Evolutionary conservation across 2,888 invertebrate species (phyloP), one percentile per base, ranked within the genome.

Genomic region (Trileptium ribeirensis): DNA sequence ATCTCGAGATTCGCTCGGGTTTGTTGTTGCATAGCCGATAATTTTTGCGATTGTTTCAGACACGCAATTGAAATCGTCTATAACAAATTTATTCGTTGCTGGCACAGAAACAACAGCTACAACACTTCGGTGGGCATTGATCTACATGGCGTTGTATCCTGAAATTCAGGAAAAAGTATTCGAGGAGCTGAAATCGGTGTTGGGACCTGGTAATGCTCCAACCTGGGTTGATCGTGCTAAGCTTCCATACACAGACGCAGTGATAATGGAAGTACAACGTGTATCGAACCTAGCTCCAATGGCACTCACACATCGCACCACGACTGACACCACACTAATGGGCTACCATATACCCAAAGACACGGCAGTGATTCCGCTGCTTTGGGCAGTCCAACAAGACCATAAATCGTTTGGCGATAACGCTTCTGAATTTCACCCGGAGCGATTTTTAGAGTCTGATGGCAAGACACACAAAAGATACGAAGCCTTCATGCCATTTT

Each of bases 101-200:
- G 84, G 84, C 1, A 84, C 67, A 31, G 84, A 84, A 1, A 84
- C 83, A 1, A 84, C 81, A 0, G 19, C 75, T 31, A 82, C 82
- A 24, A 84, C 84, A 33, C 51, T 84, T 37, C 37, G 79, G 1
- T 84, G 83, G 83, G 78, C 37, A 8, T n/a, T 84, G 24, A 40
- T 84, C 1, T 67, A 64, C 19, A 64, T 84, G 36, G 34, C 67
- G 34, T 19, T 38, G 29, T 79, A 80, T 39, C 83, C 83, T 1
- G 51, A 83, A 31, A 8, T 83, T 86, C 80, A 88, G 87, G 81
- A 85, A 37, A 84, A 82, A 51, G 86, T 87, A 0, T 85, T 86
- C 79, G 70, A 80, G 0, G 89, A 89, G 82, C 85, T 88, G 29
- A 82, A 82, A 2, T 36, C 82, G 1, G 79, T 82, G 1, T 84